Evolutionary conservation across 2,888 invertebrate genomes (phyloP).

Genomic region (Cephonodes hylas): DNA sequence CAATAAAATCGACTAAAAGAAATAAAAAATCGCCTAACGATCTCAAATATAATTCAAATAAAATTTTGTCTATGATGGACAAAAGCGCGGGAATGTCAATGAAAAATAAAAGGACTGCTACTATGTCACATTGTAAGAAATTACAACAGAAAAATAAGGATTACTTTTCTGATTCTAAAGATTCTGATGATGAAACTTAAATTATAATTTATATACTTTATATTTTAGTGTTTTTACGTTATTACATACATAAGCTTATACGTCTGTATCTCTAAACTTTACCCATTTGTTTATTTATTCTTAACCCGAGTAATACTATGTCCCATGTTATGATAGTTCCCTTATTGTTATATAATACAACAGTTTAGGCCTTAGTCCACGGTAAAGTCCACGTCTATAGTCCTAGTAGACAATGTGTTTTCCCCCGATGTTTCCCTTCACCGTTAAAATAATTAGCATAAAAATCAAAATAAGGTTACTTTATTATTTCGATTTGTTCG

Average conservation of each 20-base stretch:
- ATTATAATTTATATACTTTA: neutral
- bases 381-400: too few relatives aligned
- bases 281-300: too few relatives aligned
- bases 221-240: neutral
- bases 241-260: too few relatives aligned
- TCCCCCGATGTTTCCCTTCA: neutral
- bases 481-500: too few relatives aligned
- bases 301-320: too few relatives aligned
- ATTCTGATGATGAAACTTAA: slow-evolving; percentile 8
- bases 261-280: too few relatives aligned
- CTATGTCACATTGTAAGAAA: slow-evolving; percentile 13
- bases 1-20: neutral
- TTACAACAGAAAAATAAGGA: neutral
- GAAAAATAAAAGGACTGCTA: neutral
- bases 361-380: neutral
- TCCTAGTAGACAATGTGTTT: neutral
- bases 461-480: too few relatives aligned
- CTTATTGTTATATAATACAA: neutral
- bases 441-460: too few relatives aligned
- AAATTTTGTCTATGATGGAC: neutral
- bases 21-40: neutral
- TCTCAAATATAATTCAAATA: neutral
- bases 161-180: neutral
- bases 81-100: neutral
- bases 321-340: too few relatives aligned